These are phyloP conservation scores for Paragorgia papillata DNA, from an alignment of 92 coral and sea anemone species.

Conservation along the genomic window DNA sequence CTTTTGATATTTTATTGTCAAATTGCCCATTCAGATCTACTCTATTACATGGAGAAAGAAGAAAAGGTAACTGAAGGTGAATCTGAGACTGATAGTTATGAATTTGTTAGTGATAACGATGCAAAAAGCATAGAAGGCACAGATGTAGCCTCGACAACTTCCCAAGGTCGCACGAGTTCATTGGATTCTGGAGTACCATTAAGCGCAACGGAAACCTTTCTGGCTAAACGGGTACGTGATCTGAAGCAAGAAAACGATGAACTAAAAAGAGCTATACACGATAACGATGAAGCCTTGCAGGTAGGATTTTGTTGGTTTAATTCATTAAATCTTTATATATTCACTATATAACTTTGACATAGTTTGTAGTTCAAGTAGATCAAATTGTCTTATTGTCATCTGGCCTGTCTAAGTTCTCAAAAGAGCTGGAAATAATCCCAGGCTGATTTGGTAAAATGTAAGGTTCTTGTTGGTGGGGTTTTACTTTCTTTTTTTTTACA, in stretches of 20 bases:
- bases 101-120: constrained; percentile 11
- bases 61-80: neutral
- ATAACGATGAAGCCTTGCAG: constrained; percentile 28
- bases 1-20: no score
- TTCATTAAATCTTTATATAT: no score
- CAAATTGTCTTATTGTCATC: no score
- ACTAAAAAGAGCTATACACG: neutral
- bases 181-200: constrained; percentile 33
- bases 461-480: no score
- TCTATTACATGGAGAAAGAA: neutral
- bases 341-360: no score
- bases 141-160: neutral
- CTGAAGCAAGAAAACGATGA: constrained; percentile 38
- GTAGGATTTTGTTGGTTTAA: no score
- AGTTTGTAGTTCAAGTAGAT: no score
- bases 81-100: constrained; percentile 26
- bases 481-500: no score
- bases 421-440: no score
- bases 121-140: neutral
- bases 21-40: no score
- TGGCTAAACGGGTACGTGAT: constrained; percentile 32
- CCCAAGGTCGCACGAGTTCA: neutral
- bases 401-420: no score
- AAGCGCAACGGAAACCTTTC: constrained; percentile 1
- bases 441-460: no score